Base-by-base conservation (phyloP, 2,888 invertebrate species). In the Smittia sp. region DNA sequence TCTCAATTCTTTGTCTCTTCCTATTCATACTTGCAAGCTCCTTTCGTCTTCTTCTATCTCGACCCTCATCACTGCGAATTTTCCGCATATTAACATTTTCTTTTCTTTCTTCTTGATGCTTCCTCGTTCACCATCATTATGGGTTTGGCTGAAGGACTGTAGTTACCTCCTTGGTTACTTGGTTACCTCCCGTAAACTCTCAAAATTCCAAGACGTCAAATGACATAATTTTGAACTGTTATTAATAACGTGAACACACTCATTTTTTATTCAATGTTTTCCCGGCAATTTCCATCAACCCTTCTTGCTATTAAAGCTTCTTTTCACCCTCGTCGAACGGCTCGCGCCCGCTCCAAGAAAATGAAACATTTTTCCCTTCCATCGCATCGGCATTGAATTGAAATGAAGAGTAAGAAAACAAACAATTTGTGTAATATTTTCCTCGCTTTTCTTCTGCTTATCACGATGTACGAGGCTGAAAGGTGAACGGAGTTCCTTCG, bases 21-120 rank as follows among this genome's bases (percentile, higher is more conserved):
- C 65, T 22, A 54, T 3, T 9, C 54, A 18, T 9, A n/a, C 54
- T 63, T 32, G 32, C 4, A 32, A 32, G 32, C 32, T 32, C 32
- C 9, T 11, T 15, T 46, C 22, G 24, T 69, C 18, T 58, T 72
- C 27, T 32, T 72, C 58, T 20, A 32, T 72, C 62, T 39, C 25
- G 25, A 72, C 72, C 72, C 72, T 72, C 72, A 72, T 72, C 72
- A 72, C 39, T 24, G 72, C 22, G 27, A 72, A 72, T 72, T 72
- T 72, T 72, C 58, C 72, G 72, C 72, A 72, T 72, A 72, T 72
- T 72, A 72, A 72, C 72, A 72, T 72, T 72, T 62, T 62, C 39
- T 15, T 66, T 66, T 66, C 58, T 22, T 18, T 22, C 22, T 58
- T 13, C 20, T 58, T 20, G 2, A 22, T 58, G 18, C n/a, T 18